phyloP scores from a whole-genome alignment of 2,888 invertebrate genomes.

The Lamproptera curius region DNA sequence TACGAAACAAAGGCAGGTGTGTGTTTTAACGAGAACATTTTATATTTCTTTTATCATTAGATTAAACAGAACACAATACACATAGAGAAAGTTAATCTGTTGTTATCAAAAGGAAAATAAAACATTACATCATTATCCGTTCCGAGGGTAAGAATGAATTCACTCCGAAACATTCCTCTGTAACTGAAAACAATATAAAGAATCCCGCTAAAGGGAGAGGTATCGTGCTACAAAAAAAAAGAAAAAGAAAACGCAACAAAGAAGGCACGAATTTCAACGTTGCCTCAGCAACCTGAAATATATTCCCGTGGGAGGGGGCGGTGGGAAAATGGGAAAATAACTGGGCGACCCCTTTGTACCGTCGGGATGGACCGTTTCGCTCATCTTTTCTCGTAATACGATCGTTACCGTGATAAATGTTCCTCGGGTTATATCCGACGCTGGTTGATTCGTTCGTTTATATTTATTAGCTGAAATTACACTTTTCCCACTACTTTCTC shows the following conservation, averaged over 20 bases:
- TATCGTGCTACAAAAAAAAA: not conserved
- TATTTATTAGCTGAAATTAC: not conserved
- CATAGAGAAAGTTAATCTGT: too few species aligned
- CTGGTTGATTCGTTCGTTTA: constrained; percentile 1
- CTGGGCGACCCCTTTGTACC: constrained; percentile 11
- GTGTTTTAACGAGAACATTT: too few species aligned
- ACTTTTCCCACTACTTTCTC: not conserved
- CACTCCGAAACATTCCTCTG: not conserved
- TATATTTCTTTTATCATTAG: too few species aligned
- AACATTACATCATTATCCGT: too few species aligned
- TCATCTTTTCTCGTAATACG: constrained; percentile 16
- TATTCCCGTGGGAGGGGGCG: not conserved
- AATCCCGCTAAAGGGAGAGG: not conserved
- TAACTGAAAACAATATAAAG: not conserved
- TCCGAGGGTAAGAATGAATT: too few species aligned
- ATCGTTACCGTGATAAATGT: constrained; percentile 17
- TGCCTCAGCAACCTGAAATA: not conserved
- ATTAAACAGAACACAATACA: too few species aligned
- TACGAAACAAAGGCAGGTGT: too few species aligned
- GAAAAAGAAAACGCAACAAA: not conserved
- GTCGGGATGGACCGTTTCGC: not conserved
- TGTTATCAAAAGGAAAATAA: too few species aligned
- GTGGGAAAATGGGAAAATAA: constrained; percentile 14
- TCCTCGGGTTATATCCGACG: constrained; percentile 1
- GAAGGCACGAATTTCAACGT: not conserved